phyloP scores from a whole-genome alignment of 2,888 invertebrate species.

The Trachelus troglodyta region DNA sequence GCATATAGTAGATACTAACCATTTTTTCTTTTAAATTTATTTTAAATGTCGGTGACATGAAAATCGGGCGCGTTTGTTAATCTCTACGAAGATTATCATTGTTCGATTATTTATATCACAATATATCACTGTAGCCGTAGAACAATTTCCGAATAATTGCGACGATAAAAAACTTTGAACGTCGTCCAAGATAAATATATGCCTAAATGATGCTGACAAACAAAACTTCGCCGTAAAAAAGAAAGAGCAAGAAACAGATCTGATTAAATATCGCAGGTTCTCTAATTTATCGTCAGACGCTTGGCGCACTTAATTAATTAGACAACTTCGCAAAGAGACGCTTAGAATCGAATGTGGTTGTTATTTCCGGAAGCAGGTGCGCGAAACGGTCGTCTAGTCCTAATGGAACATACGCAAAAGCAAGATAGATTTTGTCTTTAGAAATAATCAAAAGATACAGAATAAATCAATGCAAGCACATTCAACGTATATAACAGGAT shows the following conservation, averaged over 20 bases:
- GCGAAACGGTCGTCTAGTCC: conserved; percentile 62
- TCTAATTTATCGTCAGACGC: no score
- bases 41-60: neutral
- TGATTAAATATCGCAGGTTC: neutral
- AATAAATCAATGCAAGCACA: neutral
- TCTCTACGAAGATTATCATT: neutral
- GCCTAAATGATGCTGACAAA: neutral
- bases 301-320: neutral
- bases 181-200: neutral
- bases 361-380: conserved; percentile 62
- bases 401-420: conserved; percentile 51
- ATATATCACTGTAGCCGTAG: neutral
- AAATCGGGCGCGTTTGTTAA: neutral
- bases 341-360: conserved; percentile 64
- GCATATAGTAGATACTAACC: neutral
- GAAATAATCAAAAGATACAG: neutral
- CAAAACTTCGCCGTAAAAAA: neutral
- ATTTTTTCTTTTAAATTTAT: neutral
- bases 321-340: neutral
- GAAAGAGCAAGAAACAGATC: neutral
- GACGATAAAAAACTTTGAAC: neutral
- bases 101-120: neutral
- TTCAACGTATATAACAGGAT: neutral
- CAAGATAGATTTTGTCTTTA: conserved; percentile 10
- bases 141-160: neutral